Evolutionary conservation across 2,888 invertebrate species (phyloP).

Genomic region (Sinodicranocentrus sp.): DNA sequence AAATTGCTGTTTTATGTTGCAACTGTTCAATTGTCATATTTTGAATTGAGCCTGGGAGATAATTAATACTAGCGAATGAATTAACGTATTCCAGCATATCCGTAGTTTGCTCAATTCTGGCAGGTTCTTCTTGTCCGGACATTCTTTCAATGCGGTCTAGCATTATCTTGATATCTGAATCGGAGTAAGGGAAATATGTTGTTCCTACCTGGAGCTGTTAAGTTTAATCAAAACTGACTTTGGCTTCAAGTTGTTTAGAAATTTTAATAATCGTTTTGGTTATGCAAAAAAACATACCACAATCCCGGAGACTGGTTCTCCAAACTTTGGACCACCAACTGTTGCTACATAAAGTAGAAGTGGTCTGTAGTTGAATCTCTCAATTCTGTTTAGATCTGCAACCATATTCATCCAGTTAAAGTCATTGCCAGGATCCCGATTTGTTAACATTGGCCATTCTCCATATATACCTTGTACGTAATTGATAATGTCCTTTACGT

Average conservation of each 20-base stretch:
- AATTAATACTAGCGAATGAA: neutral
- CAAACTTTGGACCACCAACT: neutral
- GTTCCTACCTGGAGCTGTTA: neutral
- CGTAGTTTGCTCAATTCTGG: conserved; percentile 30
- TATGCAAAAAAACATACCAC: neutral
- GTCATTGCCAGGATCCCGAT: conserved; percentile 32
- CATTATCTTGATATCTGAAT: neutral
- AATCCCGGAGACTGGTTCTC: neutral
- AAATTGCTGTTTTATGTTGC: conserved; percentile 19
- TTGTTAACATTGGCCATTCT: conserved; percentile 46
- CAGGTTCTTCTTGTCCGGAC: conserved; percentile 25
- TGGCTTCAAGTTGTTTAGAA: neutral
- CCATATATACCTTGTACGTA: conserved; percentile 33
- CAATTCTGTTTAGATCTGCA: conserved; percentile 45
- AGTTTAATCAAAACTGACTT: neutral
- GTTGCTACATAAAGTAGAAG: conserved; percentile 9
- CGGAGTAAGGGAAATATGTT: neutral
- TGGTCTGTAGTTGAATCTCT: conserved; percentile 4
- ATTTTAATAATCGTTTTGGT: neutral
- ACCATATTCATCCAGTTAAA: conserved; percentile 44
- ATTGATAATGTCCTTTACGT: conserved; percentile 19
- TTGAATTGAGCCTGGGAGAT: neutral
- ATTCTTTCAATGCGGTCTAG: conserved; percentile 1
- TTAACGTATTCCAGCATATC: conserved; percentile 24
- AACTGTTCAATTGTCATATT: conserved; percentile 25